Evolutionary conservation across 2,113 vertebrate species (phyloP).

Genomic region (Mellivora capensis): DNA sequence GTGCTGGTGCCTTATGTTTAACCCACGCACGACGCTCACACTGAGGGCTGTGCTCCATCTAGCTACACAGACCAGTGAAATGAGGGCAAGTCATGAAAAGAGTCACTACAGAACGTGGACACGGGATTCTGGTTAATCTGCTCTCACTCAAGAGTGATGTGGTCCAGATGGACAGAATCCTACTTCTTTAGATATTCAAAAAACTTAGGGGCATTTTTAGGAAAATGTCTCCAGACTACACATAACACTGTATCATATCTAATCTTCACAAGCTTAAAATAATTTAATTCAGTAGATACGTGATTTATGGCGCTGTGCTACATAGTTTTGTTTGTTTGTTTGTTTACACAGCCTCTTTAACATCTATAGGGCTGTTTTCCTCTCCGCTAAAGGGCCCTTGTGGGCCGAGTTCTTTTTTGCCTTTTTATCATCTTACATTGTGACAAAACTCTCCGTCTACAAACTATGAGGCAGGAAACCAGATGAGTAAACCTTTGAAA

Average conservation of each 20-base stretch:
- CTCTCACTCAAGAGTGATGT: not conserved
- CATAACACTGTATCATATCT: not conserved
- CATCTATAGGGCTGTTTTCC: not conserved
- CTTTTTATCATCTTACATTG: not conserved
- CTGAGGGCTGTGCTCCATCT: not conserved
- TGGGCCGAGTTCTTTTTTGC: not conserved
- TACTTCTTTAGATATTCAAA: not conserved
- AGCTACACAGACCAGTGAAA: not conserved
- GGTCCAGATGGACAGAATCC: not conserved
- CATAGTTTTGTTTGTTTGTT: not conserved
- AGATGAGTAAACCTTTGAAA: conserved; percentile 7
- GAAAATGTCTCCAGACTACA: not conserved
- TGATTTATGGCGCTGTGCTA: not conserved
- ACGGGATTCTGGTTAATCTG: not conserved
- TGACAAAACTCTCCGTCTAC: not conserved
- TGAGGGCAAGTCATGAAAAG: not conserved
- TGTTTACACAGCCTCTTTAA: not conserved
- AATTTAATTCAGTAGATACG: not conserved
- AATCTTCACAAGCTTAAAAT: not conserved
- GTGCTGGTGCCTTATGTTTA: not conserved
- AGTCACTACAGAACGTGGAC: not conserved
- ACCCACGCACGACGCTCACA: rapidly evolving
- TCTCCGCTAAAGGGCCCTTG: not conserved
- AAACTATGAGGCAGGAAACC: not conserved
- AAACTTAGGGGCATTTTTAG: not conserved